Conservation (phyloP, 2,113 vertebrate species). For the Peromyscus californicus region DNA sequence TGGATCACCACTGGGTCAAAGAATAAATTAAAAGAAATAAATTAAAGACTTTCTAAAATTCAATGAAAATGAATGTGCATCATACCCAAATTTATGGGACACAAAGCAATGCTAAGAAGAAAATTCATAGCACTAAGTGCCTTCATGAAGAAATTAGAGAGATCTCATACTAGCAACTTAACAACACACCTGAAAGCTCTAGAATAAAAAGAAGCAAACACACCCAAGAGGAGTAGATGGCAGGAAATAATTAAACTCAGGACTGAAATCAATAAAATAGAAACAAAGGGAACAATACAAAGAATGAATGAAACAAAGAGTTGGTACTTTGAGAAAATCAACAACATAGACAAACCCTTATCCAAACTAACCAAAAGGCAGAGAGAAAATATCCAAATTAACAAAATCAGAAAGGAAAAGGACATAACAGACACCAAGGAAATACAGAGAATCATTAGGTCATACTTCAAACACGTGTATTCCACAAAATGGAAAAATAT, state of each 20-base stretch:
- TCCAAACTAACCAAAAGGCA: not conserved
- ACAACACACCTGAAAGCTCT: not conserved
- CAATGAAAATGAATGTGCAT: not conserved
- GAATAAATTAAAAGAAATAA: not conserved
- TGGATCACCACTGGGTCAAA: not conserved
- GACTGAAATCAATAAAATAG: not conserved
- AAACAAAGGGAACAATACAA: not conserved
- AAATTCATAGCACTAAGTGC: not conserved
- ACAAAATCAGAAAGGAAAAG: not conserved
- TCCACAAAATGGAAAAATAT: not conserved
- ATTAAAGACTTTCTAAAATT: not conserved
- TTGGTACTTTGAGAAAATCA: not conserved
- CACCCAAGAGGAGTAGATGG: not conserved
- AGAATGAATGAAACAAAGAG: not conserved
- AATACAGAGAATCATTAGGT: not conserved
- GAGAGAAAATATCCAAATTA: not conserved
- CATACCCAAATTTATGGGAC: not conserved
- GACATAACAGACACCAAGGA: not conserved
- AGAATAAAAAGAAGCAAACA: not conserved
- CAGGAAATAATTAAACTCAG: not conserved
- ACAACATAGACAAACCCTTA: not conserved
- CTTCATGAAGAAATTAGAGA: not conserved
- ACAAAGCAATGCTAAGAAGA: not conserved
- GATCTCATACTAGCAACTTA: not conserved
- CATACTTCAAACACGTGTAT: not conserved